These are phyloP conservation scores for Drosophila atripex DNA, from an alignment of 2,888 invertebrate genomes.

Conservation along the genomic window DNA sequence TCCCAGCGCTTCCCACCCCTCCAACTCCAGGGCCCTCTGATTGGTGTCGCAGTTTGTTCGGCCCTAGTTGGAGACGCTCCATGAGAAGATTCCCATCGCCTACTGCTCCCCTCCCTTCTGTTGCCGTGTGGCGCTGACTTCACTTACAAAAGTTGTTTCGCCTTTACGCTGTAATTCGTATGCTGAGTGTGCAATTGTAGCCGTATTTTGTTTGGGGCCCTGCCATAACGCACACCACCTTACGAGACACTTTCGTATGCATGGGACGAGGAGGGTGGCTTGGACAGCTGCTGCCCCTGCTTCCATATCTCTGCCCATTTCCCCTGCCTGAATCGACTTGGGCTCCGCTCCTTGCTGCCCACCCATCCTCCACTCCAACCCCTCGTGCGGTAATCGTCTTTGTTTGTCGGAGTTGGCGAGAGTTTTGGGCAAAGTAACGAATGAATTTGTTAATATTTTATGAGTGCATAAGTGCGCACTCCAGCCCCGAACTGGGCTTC, in stretches of 20 bases:
- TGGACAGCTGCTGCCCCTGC: conserved; percentile 58
- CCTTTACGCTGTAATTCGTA: conserved; percentile 78
- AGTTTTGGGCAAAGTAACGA: conserved; percentile 78
- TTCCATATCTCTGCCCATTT: not conserved
- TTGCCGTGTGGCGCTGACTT: conserved; percentile 46
- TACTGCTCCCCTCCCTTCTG: conserved; percentile 22
- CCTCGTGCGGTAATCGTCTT: conserved; percentile 70
- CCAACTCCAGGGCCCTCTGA: conserved; percentile 55
- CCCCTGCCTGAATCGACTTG: not conserved
- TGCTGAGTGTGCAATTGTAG: conserved; percentile 77
- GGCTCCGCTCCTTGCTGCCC: not conserved
- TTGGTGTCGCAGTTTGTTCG: conserved; percentile 71
- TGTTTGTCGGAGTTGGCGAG: conserved; percentile 70
- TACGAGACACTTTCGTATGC: conserved; percentile 74
- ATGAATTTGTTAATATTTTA: conserved; percentile 83
- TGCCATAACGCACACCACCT: conserved; percentile 46
- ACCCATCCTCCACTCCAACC: not conserved
- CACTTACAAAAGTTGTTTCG: conserved; percentile 65
- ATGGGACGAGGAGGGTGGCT: conserved; percentile 45
- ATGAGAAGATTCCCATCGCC: conserved; percentile 2
- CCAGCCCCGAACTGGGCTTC: conserved; percentile 38
- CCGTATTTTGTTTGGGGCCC: conserved; percentile 64
- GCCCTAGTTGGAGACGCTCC: conserved; percentile 31
- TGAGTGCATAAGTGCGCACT: conserved; percentile 81
- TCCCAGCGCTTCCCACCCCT: conserved; percentile 9